Base-by-base conservation (phyloP, 2,888 invertebrate genomes). In the Cryptocephalus primarius region DNA sequence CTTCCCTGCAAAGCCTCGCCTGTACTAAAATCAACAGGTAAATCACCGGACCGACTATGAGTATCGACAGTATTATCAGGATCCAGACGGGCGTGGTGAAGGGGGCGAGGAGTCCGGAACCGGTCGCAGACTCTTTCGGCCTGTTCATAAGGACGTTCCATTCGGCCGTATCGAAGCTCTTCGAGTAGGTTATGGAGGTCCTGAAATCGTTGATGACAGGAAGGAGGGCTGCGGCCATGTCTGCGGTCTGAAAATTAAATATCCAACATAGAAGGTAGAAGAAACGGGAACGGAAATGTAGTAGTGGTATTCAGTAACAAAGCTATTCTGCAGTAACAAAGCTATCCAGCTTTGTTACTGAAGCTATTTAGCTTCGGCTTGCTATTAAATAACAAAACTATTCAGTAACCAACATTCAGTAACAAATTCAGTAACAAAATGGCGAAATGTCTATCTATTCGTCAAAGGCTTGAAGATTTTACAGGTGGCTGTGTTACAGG, bases 141-240 rank as follows among this genome's bases (percentile, higher is more conserved):
- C 91, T 75, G 63, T 78, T 82, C 78, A 90, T 79, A 65, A 91
- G 75, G 68, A 88, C 85, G 44, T 83, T 80, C 80, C 88, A 84
- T 57, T 82, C 77, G 1, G 83, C 84, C 55, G 85, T 84, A 54
- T 88, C 87, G 51, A 90, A 66, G 33, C 77, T 73, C 4, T 74
- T 74, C 0, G 82, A 76, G 66, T 82, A 89, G 8, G 71, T 69
- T 4, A 82, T 71, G 48, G 70, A 66, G n/a, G 72, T 64, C 22
- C 73, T 69, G 42, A 79, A 75, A 49, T 76, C 75, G 8, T 77
- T 71, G 6, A 57, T 46, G 10, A 79, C 72, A 0, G 90, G 88
- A 47, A 89, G 65, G 62, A 89, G 88, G 0, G 85, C 85, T 0
- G 84, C 87, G 0, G 80, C 86, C 67, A 90, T 68, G 58, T 90